These are phyloP conservation scores for Nasonia oneida DNA, from an alignment of 2,888 invertebrate species.

Conservation along the genomic window DNA sequence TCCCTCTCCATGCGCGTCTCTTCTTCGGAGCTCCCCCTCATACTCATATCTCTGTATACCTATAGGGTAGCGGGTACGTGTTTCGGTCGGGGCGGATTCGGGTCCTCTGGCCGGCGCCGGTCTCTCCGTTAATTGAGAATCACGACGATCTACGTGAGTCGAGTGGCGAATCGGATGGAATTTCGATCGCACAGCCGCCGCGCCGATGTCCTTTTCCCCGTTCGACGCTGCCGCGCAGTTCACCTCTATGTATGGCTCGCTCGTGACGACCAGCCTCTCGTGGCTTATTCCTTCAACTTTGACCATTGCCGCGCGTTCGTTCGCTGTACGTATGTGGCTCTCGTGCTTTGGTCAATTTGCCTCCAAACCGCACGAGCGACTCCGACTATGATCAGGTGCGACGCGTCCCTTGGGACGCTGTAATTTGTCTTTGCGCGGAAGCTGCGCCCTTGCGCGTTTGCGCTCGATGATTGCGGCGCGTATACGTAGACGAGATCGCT, in stretches of 20 bases:
- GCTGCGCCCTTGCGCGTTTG: no score
- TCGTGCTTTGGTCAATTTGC: constrained; percentile 30
- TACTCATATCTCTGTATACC: no score
- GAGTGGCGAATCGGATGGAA: constrained; percentile 66
- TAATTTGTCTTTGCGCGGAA: constrained; percentile 19
- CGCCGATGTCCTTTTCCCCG: constrained; percentile 56
- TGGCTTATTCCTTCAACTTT: constrained; percentile 49
- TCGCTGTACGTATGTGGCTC: background rate
- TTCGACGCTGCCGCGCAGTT: background rate
- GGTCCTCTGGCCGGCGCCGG: constrained; percentile 34
- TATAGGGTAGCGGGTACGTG: constrained; percentile 41
- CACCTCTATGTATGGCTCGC: background rate
- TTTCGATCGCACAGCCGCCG: constrained; percentile 64
- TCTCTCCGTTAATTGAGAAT: constrained; percentile 71
- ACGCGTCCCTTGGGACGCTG: background rate
- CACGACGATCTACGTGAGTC: constrained; percentile 72
- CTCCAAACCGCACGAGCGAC: background rate
- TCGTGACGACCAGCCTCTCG: background rate
- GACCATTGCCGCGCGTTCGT: constrained; percentile 20
- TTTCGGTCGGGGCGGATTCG: constrained; percentile 15
- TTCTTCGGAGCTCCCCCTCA: background rate
- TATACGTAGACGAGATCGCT: no score
- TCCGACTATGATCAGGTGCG: constrained; percentile 23
- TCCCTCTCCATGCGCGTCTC: constrained; percentile 51
- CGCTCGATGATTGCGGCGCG: background rate